Base-by-base conservation (phyloP, 2,888 invertebrate species). In the Reticulitermes lucifugus region DNA sequence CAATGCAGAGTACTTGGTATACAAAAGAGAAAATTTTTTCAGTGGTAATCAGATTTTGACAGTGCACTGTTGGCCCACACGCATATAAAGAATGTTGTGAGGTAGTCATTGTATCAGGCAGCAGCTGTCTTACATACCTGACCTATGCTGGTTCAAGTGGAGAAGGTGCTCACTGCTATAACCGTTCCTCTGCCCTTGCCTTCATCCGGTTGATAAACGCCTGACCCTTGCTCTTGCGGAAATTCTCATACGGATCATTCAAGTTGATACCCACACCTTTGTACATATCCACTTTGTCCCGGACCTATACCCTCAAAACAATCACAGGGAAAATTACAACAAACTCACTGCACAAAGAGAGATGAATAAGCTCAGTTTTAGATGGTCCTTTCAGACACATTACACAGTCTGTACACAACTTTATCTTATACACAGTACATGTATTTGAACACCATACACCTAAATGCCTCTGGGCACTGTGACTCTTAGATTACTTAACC, bases 241-340 rank as follows among this genome's bases (percentile, higher is more conserved):
- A 99, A 92, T 97, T 98, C 91, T 99, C 99, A 90, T 98, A 99
- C 0, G 98, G 98, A 92, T 99, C 99, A 90, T 97, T 97, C 86
- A 97, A 92, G 90, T 96, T 96, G 87, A 97, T 95, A 79, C 99
- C 99, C 86, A 99, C 95, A 87, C 99, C 99, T 93, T 96, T 98
- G 91, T 98, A 99, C 92, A 97, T 96, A 91, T 99, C 98, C 89
- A 95, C 95, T 88, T 95, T 94, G 90, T 99, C 98, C 18, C 99
- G 93, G 35, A 94, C 89, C 89, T 91, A 89, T 59, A 89, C 88
- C 84, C 88, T 88, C 22, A 55, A 55, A 18, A 55, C 18, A 73
- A 22, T 41, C 71, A 79, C 75, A 86, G 60, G 79, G 51, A 83
- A 35, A 79, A 60, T 84, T 84, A 29, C 41, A 73, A 73, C 65